These are phyloP conservation scores for Rhagium mordax DNA, from an alignment of 2,888 invertebrate species.

Conservation along the genomic window DNA sequence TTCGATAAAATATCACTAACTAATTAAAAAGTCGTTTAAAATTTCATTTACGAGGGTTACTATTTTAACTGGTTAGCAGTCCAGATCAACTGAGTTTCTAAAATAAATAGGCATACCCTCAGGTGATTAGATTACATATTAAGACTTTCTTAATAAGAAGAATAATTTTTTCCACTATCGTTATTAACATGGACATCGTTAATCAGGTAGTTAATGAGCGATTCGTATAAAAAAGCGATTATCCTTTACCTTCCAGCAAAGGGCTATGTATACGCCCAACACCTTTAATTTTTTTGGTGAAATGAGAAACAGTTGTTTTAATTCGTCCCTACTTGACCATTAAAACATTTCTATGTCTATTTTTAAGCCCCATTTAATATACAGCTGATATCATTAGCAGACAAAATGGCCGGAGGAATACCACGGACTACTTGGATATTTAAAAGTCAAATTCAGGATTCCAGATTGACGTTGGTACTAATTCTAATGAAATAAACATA, in stretches of 20 bases:
- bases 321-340: slow-evolving; percentile 2
- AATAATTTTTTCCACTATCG: not conserved
- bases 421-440: not conserved
- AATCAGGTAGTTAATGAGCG: slow-evolving; percentile 11
- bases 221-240: slow-evolving; percentile 3
- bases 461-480: not conserved
- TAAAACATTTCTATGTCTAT: slow-evolving; percentile 14
- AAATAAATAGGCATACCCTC: too few species aligned
- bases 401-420: slow-evolving; percentile 5
- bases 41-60: too few species aligned
- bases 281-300: slow-evolving; percentile 22
- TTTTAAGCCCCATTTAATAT: slow-evolving; percentile 8
- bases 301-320: slow-evolving; percentile 3
- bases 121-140: too few species aligned
- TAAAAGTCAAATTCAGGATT: not conserved
- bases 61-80: too few species aligned
- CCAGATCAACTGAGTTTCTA: too few species aligned
- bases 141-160: not conserved
- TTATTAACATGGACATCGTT: slow-evolving; percentile 16
- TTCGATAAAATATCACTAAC: too few species aligned
- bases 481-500: too few species aligned
- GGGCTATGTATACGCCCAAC: slow-evolving; percentile 20
- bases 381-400: slow-evolving; percentile 26
- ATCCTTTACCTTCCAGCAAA: not conserved
- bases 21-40: too few species aligned